A percentile compares a stretch with the other conserved stretches of the same genome.
These are phyloP conservation scores for Drosophila quasianomalipes DNA, from an alignment of 2,888 invertebrate species.

Conservation along the genomic window DNA sequence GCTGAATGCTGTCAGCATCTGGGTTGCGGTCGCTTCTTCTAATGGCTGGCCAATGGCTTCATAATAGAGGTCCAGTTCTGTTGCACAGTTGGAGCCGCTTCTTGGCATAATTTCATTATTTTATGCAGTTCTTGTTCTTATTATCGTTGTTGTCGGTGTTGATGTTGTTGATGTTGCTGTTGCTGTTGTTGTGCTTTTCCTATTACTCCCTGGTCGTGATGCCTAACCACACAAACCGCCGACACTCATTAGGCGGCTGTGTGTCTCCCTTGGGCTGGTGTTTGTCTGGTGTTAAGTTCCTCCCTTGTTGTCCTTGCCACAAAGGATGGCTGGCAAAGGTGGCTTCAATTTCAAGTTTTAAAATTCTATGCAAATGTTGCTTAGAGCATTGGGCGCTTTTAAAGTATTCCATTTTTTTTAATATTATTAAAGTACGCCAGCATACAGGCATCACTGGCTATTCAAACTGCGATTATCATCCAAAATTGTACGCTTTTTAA, in stretches of 20 bases:
- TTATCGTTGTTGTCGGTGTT: neutral
- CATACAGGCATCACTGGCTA: neutral
- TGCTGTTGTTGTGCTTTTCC: neutral
- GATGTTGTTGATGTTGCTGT: neutral
- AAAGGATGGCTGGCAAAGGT: neutral
- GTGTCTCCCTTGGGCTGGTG: slow-evolving; percentile 39
- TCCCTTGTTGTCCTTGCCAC: neutral
- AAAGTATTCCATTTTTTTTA: neutral
- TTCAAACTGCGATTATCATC: neutral
- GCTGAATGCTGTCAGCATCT: slow-evolving; percentile 1
- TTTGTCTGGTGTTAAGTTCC: slow-evolving; percentile 56
- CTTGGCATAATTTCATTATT: slow-evolving; percentile 73
- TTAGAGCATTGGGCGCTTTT: neutral
- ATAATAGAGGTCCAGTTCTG: slow-evolving; percentile 70
- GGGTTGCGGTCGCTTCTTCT: slow-evolving; percentile 31
- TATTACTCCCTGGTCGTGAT: slow-evolving; percentile 11
- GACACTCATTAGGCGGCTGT: slow-evolving; percentile 73
- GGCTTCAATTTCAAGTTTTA: slow-evolving; percentile 33
- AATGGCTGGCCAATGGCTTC: slow-evolving; percentile 71
- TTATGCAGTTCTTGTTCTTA: slow-evolving; percentile 52
- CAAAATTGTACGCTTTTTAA: neutral
- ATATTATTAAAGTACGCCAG: neutral
- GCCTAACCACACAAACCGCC: slow-evolving; percentile 68
- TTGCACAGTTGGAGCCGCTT: slow-evolving; percentile 39
- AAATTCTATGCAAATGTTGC: slow-evolving; percentile 35